Percentiles rank a stretch among this genome's conserved stretches.
phyloP scores from a whole-genome alignment of 2,113 vertebrate genomes.

The Platycercus adscitus region DNA sequence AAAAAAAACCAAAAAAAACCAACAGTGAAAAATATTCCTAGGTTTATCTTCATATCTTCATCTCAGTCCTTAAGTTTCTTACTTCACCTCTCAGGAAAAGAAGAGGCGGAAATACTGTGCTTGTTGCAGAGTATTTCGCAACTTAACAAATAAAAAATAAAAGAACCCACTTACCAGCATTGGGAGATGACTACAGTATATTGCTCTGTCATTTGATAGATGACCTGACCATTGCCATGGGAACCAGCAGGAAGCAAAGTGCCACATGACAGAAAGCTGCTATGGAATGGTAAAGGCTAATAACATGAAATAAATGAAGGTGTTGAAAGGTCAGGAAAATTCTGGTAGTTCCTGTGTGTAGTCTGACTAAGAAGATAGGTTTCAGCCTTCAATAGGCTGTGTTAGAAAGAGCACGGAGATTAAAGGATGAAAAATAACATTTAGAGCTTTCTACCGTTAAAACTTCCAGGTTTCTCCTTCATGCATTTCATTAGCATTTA shows the following conservation, averaged over 20 bases:
- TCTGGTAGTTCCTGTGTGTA: neutral
- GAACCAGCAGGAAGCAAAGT: slow-evolving; percentile 29
- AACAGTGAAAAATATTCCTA: neutral
- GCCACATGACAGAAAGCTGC: neutral
- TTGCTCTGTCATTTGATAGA: slow-evolving; percentile 2
- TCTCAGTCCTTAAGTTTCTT: neutral
- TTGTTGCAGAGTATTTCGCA: neutral
- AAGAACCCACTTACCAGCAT: neutral
- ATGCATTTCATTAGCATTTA: slow-evolving; percentile 50
- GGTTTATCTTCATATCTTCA: neutral
- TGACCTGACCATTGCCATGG: slow-evolving; percentile 21
- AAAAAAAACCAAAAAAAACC: neutral
- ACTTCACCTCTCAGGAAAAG: neutral
- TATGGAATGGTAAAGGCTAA: neutral
- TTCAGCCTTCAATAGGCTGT: neutral
- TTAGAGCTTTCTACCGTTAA: neutral
- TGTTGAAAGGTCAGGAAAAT: slow-evolving; percentile 43
- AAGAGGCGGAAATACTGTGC: neutral
- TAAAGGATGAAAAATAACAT: neutral
- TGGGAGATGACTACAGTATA: neutral
- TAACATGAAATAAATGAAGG: neutral
- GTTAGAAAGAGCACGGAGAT: neutral
- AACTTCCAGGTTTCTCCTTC: slow-evolving; percentile 9
- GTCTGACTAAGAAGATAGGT: neutral
- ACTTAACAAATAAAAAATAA: slow-evolving; percentile 29